Conservation (phyloP, 35 echinoderm and acorn worm genomes). For the Ophiothrix spiculata region DNA sequence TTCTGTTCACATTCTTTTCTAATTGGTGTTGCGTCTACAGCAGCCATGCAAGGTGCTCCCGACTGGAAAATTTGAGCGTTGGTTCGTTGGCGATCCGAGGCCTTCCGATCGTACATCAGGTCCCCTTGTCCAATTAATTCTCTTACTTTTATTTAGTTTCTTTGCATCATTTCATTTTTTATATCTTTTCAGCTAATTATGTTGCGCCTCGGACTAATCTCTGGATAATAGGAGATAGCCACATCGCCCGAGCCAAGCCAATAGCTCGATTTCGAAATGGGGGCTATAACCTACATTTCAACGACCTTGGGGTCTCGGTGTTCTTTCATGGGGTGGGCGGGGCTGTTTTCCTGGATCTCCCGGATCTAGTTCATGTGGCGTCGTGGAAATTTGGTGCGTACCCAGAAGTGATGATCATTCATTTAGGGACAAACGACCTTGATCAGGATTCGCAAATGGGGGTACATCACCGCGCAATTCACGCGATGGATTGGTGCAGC, state of each 20-base stretch:
- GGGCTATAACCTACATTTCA: neutral
- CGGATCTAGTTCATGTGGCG: neutral
- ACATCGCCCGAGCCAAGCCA: neutral
- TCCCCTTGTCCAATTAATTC: neutral
- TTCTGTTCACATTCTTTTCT: neutral
- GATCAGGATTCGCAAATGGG: neutral
- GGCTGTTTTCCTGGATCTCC: neutral
- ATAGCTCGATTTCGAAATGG: neutral
- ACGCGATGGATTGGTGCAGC: neutral
- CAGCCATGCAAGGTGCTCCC: neutral
- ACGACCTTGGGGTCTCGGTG: neutral
- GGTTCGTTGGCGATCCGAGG: constrained; percentile 13
- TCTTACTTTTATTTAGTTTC: neutral
- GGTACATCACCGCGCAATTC: neutral
- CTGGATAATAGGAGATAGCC: neutral
- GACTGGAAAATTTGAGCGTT: neutral
- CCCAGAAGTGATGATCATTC: too few species aligned
- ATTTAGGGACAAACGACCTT: neutral
- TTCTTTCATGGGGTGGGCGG: neutral
- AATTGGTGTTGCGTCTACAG: constrained; percentile 14
- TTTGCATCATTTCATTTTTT: neutral
- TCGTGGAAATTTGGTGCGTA: neutral
- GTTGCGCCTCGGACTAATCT: neutral
- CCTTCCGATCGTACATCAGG: neutral
- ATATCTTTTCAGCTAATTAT: neutral